phyloP scores from a whole-genome alignment of 1,140 invertebrate genomes.

The Andrena cerasifolii region DNA sequence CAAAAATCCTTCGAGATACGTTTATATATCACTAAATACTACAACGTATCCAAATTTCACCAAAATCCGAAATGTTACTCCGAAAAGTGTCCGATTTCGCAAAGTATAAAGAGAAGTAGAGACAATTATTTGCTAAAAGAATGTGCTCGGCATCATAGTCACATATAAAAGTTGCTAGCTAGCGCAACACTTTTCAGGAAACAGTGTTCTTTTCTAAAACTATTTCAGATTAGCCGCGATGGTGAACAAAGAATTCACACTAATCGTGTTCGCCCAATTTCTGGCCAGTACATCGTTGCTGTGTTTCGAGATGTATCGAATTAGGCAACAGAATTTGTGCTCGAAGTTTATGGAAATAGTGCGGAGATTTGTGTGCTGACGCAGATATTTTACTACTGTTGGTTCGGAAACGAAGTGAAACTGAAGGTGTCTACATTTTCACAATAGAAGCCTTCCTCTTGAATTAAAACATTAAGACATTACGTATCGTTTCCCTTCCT shows the following conservation, averaged over 20 bases:
- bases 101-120: slow-evolving; percentile 17
- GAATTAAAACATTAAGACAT: not conserved
- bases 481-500: not conserved
- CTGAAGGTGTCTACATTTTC: slow-evolving; percentile 13
- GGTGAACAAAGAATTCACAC: slow-evolving; percentile 51
- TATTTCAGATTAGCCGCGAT: slow-evolving; percentile 37
- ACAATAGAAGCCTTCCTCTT: not conserved
- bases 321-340: slow-evolving; percentile 75
- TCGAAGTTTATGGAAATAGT: slow-evolving; percentile 61
- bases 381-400: slow-evolving; percentile 66
- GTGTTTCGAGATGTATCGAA: slow-evolving; percentile 54
- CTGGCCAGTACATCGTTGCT: slow-evolving; percentile 45
- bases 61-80: no score
- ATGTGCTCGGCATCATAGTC: slow-evolving; percentile 24
- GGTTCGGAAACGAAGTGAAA: slow-evolving; percentile 83
- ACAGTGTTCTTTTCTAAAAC: not conserved
- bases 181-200: no score
- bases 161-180: slow-evolving; percentile 29
- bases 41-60: no score
- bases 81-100: no score
- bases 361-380: slow-evolving; percentile 34
- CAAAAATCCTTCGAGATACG: no score
- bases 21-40: no score
- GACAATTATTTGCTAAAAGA: not conserved
- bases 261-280: slow-evolving; percentile 55